phyloP scores from a whole-genome alignment of 2,797 vertebrate genomes.

The Catamblyrhynchus diadema region DNA sequence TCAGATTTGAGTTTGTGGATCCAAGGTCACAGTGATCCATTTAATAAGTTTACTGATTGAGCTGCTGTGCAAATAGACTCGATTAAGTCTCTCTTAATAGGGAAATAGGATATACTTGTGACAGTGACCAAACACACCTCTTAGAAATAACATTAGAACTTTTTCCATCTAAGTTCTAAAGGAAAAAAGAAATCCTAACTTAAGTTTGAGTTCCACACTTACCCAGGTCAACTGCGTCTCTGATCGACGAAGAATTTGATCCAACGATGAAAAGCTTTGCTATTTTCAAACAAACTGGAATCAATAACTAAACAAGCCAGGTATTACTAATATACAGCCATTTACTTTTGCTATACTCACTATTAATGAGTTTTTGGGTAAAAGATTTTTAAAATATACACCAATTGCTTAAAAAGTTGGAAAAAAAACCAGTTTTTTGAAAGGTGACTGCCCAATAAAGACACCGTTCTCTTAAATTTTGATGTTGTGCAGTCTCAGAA shows the following conservation, averaged over 20 bases:
- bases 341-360: neutral
- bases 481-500: neutral
- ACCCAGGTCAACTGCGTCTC: constrained; percentile 91
- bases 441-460: neutral
- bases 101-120: neutral
- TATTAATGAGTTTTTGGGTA: neutral
- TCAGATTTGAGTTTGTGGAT: neutral
- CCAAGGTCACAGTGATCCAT: neutral
- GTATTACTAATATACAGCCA: neutral
- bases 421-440: neutral
- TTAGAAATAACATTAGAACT: neutral
- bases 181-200: neutral
- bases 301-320: neutral
- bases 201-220: constrained; percentile 65
- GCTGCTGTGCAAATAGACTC: neutral
- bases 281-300: constrained; percentile 69
- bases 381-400: neutral
- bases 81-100: neutral
- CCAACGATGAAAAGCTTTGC: constrained; percentile 93
- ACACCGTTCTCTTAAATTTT: neutral
- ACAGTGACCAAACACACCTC: neutral
- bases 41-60: neutral
- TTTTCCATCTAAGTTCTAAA: neutral
- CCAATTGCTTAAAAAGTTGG: neutral
- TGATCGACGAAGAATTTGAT: constrained; percentile 84